A percentile compares a stretch with the other conserved stretches of the same genome.
Conservation (phyloP, 2,113 vertebrate species). For the Indicator indicator region DNA sequence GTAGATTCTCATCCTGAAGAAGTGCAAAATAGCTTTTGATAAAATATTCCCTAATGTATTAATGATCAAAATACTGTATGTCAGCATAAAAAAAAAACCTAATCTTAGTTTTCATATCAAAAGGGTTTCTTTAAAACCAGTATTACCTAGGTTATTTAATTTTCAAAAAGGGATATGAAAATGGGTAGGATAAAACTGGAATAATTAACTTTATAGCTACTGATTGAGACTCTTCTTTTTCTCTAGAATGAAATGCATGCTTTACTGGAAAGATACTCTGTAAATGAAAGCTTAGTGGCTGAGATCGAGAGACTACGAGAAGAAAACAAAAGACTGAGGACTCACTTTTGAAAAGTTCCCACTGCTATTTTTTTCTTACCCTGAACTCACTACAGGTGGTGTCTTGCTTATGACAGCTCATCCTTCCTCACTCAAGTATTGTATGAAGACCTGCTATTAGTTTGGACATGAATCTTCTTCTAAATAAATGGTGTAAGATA, state of each 20-base stretch:
- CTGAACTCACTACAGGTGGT: constrained; percentile 3
- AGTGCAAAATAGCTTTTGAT: constrained; percentile 52
- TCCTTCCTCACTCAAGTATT: constrained; percentile 11
- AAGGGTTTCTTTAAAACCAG: neutral
- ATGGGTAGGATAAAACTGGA: neutral
- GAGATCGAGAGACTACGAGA: constrained; percentile 93
- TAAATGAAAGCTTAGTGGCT: constrained; percentile 92
- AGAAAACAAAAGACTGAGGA: constrained; percentile 89
- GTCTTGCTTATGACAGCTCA: constrained; percentile 8
- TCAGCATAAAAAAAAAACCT: neutral
- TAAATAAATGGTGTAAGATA: constrained; percentile 42
- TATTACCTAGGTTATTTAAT: constrained; percentile 20
- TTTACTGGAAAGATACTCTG: constrained; percentile 90
- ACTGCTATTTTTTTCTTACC: constrained; percentile 1
- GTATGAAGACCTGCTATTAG: constrained; percentile 37
- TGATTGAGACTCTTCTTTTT: constrained; percentile 24
- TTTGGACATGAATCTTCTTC: neutral
- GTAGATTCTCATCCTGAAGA: constrained; percentile 1
- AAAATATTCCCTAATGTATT: constrained; percentile 57
- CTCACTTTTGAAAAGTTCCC: constrained; percentile 86
- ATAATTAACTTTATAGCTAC: neutral
- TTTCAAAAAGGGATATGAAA: constrained; percentile 33
- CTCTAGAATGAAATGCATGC: constrained; percentile 93
- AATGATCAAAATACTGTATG: constrained; percentile 51
- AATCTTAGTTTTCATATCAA: neutral